Evolutionary conservation across 2,888 invertebrate species (phyloP).

Genomic region (Crematogaster levior): DNA sequence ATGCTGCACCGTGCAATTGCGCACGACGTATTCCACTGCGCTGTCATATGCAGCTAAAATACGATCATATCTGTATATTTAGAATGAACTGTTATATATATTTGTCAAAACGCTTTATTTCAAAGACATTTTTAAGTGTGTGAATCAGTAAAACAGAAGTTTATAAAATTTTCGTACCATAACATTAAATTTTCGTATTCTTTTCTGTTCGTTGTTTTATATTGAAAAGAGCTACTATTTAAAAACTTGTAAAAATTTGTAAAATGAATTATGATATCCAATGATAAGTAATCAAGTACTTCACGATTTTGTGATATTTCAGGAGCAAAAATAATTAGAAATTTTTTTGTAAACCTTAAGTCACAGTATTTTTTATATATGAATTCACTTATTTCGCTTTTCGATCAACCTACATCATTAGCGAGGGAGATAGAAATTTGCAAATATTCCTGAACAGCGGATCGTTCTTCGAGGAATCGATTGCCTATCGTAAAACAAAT

Average conservation of each 20-base stretch:
- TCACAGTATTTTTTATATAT: background rate
- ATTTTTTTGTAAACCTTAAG: background rate
- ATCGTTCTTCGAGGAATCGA: conserved; percentile 2
- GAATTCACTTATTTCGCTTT: background rate
- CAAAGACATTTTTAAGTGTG: background rate
- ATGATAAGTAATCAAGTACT: background rate
- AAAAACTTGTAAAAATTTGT: too few species aligned
- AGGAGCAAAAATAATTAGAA: background rate
- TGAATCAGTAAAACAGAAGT: background rate
- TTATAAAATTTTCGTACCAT: background rate
- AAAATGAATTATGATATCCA: background rate
- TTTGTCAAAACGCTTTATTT: background rate
- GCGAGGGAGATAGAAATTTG: too few species aligned
- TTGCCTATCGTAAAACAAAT: conserved; percentile 1
- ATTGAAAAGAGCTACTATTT: background rate
- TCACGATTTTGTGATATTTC: background rate
- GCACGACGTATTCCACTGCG: background rate
- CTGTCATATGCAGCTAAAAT: conserved; percentile 27
- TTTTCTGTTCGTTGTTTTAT: background rate
- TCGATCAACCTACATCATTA: too few species aligned
- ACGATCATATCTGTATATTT: conserved; percentile 8
- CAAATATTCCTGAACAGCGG: background rate
- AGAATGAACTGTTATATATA: background rate
- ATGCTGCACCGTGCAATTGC: conserved; percentile 17
- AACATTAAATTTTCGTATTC: background rate